Conservation (phyloP, 2,113 vertebrate genomes). For the Aphyosemion australe region DNA sequence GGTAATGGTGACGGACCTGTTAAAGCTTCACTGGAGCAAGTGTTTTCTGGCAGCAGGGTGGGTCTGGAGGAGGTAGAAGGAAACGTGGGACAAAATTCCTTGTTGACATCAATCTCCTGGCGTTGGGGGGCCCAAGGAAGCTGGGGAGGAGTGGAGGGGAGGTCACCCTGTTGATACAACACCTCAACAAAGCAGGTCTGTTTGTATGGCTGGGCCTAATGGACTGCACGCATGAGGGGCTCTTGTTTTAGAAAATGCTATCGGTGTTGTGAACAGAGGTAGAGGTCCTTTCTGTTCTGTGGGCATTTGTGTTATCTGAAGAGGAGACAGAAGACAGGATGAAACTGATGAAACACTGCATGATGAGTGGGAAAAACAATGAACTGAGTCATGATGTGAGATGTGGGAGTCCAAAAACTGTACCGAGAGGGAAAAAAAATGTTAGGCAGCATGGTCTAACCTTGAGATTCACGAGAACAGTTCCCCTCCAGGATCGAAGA, state of each 20-base stretch:
- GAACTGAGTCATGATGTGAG: slow-evolving; percentile 17
- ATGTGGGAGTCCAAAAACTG: slow-evolving; percentile 1
- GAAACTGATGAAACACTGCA: slow-evolving; percentile 27
- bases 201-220: slow-evolving; percentile 75
- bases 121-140: slow-evolving; percentile 77
- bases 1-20: slow-evolving; percentile 57
- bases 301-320: slow-evolving; percentile 32
- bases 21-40: slow-evolving; percentile 71
- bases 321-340: slow-evolving; percentile 28
- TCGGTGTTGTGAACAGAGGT: slow-evolving; percentile 29
- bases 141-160: slow-evolving; percentile 70
- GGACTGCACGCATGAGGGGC: slow-evolving; percentile 65
- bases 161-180: slow-evolving; percentile 80
- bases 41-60: slow-evolving; percentile 70
- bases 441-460: slow-evolving; percentile 29
- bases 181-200: slow-evolving; percentile 81
- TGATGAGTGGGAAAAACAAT: slow-evolving; percentile 32
- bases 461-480: slow-evolving; percentile 28
- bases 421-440: slow-evolving; percentile 18
- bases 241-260: slow-evolving; percentile 66
- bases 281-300: slow-evolving; percentile 27
- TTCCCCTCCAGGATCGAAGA: slow-evolving; percentile 23
- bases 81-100: slow-evolving; percentile 79
- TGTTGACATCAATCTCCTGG: slow-evolving; percentile 82
- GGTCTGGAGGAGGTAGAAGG: slow-evolving; percentile 70